A percentile compares a stretch with the other conserved stretches of the same genome.
Evolutionary conservation across 2,888 invertebrate genomes (phyloP).

Genomic region (Papilio demoleus): DNA sequence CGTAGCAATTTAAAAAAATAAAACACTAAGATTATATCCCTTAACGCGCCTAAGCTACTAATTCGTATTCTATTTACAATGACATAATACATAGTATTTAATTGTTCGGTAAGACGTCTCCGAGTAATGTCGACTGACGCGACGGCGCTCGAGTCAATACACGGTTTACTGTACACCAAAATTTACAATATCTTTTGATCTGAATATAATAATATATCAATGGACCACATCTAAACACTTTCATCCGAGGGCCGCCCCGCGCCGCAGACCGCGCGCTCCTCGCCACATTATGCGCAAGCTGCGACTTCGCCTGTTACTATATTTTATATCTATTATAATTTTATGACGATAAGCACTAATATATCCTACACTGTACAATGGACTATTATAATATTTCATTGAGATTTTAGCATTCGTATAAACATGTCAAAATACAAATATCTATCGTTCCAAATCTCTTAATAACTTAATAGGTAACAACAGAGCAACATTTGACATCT

Average conservation of each 20-base stretch:
- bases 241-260: conserved; percentile 77
- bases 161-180: conserved; percentile 73
- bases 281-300: conserved; percentile 58
- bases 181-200: conserved; percentile 82
- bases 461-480: conserved; percentile 80
- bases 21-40: conserved; percentile 76
- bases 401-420: conserved; percentile 81
- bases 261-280: conserved; percentile 80
- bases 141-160: conserved; percentile 53
- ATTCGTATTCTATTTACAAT: conserved; percentile 80
- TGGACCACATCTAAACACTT: conserved; percentile 75
- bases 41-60: conserved; percentile 75
- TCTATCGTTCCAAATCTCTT: conserved; percentile 71
- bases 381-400: conserved; percentile 78
- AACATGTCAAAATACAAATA: conserved; percentile 83
- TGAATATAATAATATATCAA: conserved; percentile 70
- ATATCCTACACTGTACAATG: conserved; percentile 77
- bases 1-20: conserved; percentile 69
- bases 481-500: conserved; percentile 75
- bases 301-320: conserved; percentile 76
- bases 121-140: conserved; percentile 56
- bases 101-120: conserved; percentile 77
- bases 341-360: conserved; percentile 67
- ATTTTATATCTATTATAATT: conserved; percentile 74
- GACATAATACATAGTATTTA: conserved; percentile 75